Conservation (phyloP, 2,113 vertebrate genomes). For the Oriolus oriolus region DNA sequence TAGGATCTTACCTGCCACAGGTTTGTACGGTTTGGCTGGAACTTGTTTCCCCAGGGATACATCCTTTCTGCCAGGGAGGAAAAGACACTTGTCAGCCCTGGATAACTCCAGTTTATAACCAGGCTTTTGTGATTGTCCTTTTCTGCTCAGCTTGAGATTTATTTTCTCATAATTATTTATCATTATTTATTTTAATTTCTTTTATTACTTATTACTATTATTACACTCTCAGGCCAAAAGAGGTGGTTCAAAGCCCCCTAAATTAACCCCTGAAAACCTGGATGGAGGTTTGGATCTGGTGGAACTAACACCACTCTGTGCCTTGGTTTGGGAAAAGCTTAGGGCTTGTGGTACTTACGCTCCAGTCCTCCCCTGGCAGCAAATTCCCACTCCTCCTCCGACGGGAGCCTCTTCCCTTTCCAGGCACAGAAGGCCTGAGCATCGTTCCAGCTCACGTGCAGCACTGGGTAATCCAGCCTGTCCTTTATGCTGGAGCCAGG, state of each 20-base stretch:
- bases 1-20: conserved; percentile 88
- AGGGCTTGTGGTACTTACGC: conserved; percentile 64
- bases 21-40: conserved; percentile 87
- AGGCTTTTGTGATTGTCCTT: not conserved
- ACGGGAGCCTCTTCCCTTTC: conserved; percentile 82
- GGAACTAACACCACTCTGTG: not conserved
- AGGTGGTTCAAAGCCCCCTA: not conserved
- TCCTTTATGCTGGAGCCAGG: conserved; percentile 87
- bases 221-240: not conserved
- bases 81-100: not conserved
- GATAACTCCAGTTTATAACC: not conserved
- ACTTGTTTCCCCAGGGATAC: conserved; percentile 95
- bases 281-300: not conserved
- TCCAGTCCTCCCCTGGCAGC: conserved; percentile 88
- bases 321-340: not conserved
- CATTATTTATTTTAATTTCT: too few species aligned
- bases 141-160: not conserved
- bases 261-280: not conserved
- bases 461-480: conserved; percentile 83
- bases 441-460: conserved; percentile 96
- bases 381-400: conserved; percentile 94
- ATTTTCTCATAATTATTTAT: not conserved
- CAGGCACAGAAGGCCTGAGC: conserved; percentile 86
- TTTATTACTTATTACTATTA: not conserved
- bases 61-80: conserved; percentile 74